Base-by-base conservation (phyloP, 2,113 vertebrate genomes). In the Campylomormyrus numenius region DNA sequence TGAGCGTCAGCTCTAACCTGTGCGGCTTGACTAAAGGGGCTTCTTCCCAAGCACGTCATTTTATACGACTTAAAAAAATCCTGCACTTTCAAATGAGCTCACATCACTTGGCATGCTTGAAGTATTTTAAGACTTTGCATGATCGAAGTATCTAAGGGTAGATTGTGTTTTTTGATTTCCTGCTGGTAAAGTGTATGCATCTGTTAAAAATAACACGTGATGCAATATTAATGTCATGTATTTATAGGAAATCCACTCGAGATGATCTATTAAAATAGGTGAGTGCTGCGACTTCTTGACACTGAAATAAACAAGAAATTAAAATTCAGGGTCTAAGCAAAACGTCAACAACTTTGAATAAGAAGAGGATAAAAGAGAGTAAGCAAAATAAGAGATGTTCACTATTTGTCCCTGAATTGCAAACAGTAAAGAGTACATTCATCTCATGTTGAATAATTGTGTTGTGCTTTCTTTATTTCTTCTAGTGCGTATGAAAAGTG, bases 241-340 rank as follows among this genome's bases (percentile, higher is more conserved):
- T 80, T 80, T 80, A 80, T 80, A 80, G 74, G 15, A 80, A 35
- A 80, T 80, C 31, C 15, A 27, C 74, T 17, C 17, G 35, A 80
- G 74, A 35, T 80, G 74, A 42, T 80, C 74, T 80, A 2, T 80
- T 70, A 42, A 80, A 80, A 42, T 39, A 80, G 74, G 74, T 17
- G 35, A 39, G 15, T 19, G 35, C 74, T 15, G 35, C 1, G 15
- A 80, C 17, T 80, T 80, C 31, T 42, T 42, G 74, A 42, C 74
- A 42, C 31, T 80, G 35, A 80, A 80, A 80, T 80, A 80, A 80
- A 80, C 74, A 39, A 80, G 31, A 80, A 80, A 80, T 80, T 80
- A 80, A 80, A 80, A 80, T 77, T 77, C 70, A 77, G 27, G 13
- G 3, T 77, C 15, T 80, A 39, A 80, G 35, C 74, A 39, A 77